phyloP scores from a whole-genome alignment of 37 sponge, comb jelly and placozoan species.

The Chondrosia reniformis region DNA sequence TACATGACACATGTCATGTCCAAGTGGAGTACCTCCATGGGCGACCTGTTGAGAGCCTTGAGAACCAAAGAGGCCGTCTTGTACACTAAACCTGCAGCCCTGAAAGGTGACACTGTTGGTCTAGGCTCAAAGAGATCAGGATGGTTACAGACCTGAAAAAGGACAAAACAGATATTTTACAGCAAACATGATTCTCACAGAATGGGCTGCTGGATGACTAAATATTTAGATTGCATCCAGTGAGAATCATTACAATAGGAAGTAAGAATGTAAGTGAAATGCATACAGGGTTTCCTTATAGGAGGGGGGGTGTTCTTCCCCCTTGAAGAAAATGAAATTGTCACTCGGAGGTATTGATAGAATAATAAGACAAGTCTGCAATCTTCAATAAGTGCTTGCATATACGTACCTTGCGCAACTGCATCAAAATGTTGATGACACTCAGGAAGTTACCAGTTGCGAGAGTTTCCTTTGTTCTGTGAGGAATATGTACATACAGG shows the following conservation, averaged over 20 bases:
- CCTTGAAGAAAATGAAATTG: no score
- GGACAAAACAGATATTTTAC: no score
- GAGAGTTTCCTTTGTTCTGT: slow-evolving; percentile 81
- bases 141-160: slow-evolving; percentile 93
- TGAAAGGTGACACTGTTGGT: slow-evolving; percentile 77
- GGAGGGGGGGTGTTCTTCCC: no score
- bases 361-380: no score
- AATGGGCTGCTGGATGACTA: background rate
- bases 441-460: slow-evolving; percentile 86
- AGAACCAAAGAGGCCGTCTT: slow-evolving; percentile 66
- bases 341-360: no score
- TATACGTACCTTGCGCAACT: slow-evolving; percentile 91
- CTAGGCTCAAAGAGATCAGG: slow-evolving; percentile 97
- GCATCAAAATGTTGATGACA: slow-evolving; percentile 99
- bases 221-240: background rate
- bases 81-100: slow-evolving; percentile 58
- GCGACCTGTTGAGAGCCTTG: slow-evolving; percentile 40
- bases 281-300: no score
- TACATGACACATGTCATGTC: no score
- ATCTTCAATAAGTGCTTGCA: no score
- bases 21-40: slow-evolving; percentile 80
- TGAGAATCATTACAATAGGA: background rate
- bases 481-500: background rate
- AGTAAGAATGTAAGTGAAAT: no score
- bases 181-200: no score